Conservation (phyloP, 1,140 invertebrate species). For the Drosophila nikananu region DNA sequence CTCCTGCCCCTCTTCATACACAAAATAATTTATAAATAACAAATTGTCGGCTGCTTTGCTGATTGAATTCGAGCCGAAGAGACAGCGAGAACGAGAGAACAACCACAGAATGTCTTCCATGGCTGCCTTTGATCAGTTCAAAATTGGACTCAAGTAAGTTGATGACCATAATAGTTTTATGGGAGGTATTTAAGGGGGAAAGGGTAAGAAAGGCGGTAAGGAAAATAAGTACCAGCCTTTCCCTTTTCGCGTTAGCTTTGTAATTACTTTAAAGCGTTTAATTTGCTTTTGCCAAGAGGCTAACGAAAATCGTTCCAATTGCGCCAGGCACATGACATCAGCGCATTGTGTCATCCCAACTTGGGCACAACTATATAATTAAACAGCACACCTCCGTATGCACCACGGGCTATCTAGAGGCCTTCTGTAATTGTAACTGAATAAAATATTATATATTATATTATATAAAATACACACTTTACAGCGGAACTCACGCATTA, state of each 20-base stretch:
- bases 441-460: no score
- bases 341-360: slow-evolving; percentile 45
- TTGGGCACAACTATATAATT: slow-evolving; percentile 37
- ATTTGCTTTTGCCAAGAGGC: slow-evolving; percentile 15
- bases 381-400: slow-evolving; percentile 35
- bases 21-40: slow-evolving; percentile 9
- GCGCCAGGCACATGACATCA: slow-evolving; percentile 41
- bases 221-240: not conserved
- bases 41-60: slow-evolving; percentile 21
- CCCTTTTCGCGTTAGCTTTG: slow-evolving; percentile 3
- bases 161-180: slow-evolving; percentile 3
- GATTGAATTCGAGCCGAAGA: slow-evolving; percentile 19
- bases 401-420: not conserved
- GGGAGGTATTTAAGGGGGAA: not conserved
- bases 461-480: no score
- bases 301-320: slow-evolving; percentile 43
- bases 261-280: slow-evolving; percentile 5
- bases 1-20: not conserved
- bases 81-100: slow-evolving; percentile 13
- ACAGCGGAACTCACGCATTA: not conserved
- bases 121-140: slow-evolving; percentile 81
- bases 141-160: slow-evolving; percentile 84
- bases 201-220: no score
- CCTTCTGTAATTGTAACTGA: slow-evolving; percentile 12
- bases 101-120: slow-evolving; percentile 76